Percentiles rank a stretch among this genome's conserved stretches.
Conservation (phyloP, 2,888 invertebrate species). For the Rhyacophila evoluta region DNA sequence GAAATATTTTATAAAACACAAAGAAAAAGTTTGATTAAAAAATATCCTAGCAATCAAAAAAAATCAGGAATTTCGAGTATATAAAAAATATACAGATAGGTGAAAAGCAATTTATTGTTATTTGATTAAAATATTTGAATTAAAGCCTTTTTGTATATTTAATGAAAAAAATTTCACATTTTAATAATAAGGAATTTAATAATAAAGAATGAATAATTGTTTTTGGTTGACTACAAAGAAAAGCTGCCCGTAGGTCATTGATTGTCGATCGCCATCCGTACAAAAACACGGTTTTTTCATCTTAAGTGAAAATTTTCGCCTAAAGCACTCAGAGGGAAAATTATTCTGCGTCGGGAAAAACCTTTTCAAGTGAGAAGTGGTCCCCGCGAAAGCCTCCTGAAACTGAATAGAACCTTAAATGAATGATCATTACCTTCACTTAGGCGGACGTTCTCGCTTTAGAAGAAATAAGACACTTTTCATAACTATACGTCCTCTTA, state of each 20-base stretch:
- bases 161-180: no score
- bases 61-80: no score
- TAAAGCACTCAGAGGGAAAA: constrained; percentile 41
- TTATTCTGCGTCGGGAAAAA: constrained; percentile 33
- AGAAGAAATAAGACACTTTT: constrained; percentile 22
- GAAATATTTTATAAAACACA: no score
- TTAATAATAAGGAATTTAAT: no score
- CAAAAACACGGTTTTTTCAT: not conserved
- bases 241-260: not conserved
- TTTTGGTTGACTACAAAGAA: no score
- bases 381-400: constrained; percentile 35
- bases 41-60: no score
- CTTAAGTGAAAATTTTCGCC: constrained; percentile 45
- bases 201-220: no score
- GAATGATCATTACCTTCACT: constrained; percentile 51
- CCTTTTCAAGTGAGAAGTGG: constrained; percentile 39
- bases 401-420: constrained; percentile 51
- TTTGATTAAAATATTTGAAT: no score
- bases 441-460: constrained; percentile 23
- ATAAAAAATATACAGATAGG: no score
- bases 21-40: no score
- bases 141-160: no score
- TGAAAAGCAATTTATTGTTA: no score
- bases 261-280: not conserved
- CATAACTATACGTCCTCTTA: constrained; percentile 19